These are phyloP conservation scores for Camelus dromedarius DNA, from an alignment of 2,113 vertebrate species.

Conservation along the genomic window DNA sequence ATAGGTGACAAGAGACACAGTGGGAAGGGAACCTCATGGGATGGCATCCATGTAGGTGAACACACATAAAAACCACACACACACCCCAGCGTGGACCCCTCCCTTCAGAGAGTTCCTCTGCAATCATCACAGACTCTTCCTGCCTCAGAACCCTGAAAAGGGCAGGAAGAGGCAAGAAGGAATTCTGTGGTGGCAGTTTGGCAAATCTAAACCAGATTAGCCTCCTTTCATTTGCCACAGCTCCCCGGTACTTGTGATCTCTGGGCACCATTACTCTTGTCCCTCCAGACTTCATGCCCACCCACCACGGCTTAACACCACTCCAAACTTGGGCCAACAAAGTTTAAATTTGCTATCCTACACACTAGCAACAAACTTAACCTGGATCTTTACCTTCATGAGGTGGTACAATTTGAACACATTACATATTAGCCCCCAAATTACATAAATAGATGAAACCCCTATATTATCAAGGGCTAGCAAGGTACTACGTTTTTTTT, in stretches of 20 bases:
- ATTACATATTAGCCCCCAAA: not conserved
- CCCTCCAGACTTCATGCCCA: not conserved
- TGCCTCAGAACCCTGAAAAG: not conserved
- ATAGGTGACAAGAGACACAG: not conserved
- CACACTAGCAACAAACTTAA: not conserved
- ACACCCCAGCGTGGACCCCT: not conserved
- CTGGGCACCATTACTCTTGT: not conserved
- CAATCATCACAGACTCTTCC: not conserved
- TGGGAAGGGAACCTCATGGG: not conserved
- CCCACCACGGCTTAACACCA: not conserved
- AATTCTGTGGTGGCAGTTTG: not conserved
- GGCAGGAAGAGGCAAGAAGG: not conserved
- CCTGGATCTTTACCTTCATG: not conserved
- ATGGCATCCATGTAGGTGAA: accelerated
- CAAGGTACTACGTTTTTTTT: not conserved
- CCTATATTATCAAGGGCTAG: not conserved
- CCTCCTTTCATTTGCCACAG: not conserved
- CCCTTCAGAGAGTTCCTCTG: not conserved
- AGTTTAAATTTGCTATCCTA: not conserved
- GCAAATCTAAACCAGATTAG: not conserved
- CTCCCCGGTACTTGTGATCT: not conserved
- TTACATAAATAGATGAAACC: not conserved
- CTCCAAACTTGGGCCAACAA: not conserved
- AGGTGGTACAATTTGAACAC: not conserved
- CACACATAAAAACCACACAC: not conserved